phyloP scores from a whole-genome alignment of 2,888 invertebrate species.

The Andrena marginata region DNA sequence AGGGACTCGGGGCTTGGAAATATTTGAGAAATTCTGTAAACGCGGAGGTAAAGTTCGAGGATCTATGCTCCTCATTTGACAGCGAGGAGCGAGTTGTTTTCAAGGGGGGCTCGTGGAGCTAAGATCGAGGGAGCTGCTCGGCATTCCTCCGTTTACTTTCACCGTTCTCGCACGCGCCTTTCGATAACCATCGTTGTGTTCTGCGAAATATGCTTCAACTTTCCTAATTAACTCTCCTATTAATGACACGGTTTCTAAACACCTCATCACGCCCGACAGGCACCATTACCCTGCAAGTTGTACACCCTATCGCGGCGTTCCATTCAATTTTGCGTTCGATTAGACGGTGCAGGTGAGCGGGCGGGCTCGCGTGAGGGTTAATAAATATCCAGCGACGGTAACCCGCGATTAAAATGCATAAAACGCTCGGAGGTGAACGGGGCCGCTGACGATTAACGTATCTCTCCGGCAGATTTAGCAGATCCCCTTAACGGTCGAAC shows the following conservation, averaged over 20 bases:
- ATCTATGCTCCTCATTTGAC: not conserved
- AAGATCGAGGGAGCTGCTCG: not conserved
- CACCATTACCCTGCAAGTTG: not conserved
- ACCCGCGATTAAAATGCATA: conserved; percentile 41
- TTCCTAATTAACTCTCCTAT: not conserved
- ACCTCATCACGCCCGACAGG: too few relatives aligned
- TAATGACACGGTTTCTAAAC: not conserved
- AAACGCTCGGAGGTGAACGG: not conserved
- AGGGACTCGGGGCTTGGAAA: not conserved
- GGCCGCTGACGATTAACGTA: conserved; percentile 22
- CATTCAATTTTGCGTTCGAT: not conserved
- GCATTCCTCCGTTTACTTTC: not conserved
- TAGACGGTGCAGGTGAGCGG: not conserved
- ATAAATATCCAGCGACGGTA: conserved; percentile 15
- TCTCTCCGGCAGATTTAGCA: conserved; percentile 8
- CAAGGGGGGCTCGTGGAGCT: not conserved
- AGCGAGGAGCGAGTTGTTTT: not conserved
- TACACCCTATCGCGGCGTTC: not conserved
- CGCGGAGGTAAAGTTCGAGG: not conserved
- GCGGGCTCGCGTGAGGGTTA: conserved; percentile 17
- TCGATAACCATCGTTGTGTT: not conserved
- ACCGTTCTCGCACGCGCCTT: not conserved
- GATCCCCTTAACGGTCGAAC: conserved; percentile 18
- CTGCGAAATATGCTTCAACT: not conserved
- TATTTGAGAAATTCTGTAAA: conserved; percentile 3